These are phyloP conservation scores for Seira musarum DNA, from an alignment of 2,888 invertebrate species.

Conservation along the genomic window DNA sequence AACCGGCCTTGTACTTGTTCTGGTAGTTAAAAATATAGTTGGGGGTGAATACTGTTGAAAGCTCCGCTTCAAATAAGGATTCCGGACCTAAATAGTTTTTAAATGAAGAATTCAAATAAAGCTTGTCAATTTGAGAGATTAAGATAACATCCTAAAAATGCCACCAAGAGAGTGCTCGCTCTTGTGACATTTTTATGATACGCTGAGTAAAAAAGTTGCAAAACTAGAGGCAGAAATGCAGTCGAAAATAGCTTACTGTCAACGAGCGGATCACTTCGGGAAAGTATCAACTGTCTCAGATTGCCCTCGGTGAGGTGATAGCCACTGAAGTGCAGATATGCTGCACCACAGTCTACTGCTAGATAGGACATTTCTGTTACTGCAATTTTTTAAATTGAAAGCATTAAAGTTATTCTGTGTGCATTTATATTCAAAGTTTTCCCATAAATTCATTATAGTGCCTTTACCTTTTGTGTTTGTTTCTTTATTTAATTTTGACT, in stretches of 20 bases:
- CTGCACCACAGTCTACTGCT: constrained; percentile 63
- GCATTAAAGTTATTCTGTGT: too few species aligned
- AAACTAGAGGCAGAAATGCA: too few species aligned
- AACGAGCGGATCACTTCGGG: constrained; percentile 58
- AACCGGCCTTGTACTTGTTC: constrained; percentile 67
- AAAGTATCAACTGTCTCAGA: constrained; percentile 53
- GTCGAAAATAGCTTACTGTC: constrained; percentile 54
- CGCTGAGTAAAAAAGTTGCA: too few species aligned
- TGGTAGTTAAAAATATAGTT: constrained; percentile 68
- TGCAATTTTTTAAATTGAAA: too few species aligned
- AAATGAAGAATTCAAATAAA: constrained; percentile 18
- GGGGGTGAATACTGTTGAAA: constrained; percentile 64
- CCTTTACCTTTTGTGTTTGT: constrained; percentile 44
- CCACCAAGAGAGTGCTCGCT: too few species aligned
- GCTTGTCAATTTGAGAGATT: too few species aligned
- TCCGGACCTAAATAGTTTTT: constrained; percentile 62
- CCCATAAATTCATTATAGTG: too few species aligned
- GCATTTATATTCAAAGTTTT: too few species aligned
- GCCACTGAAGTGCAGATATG: constrained; percentile 62
- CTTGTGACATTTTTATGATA: too few species aligned
- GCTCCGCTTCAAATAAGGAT: constrained; percentile 62
- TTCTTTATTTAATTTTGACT: constrained; percentile 54
- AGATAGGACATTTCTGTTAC: constrained; percentile 54
- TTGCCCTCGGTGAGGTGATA: constrained; percentile 60
- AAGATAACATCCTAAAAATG: too few species aligned